These are phyloP conservation scores for Subanguina moxae DNA, from an alignment of 1,140 invertebrate species.

Conservation along the genomic window DNA sequence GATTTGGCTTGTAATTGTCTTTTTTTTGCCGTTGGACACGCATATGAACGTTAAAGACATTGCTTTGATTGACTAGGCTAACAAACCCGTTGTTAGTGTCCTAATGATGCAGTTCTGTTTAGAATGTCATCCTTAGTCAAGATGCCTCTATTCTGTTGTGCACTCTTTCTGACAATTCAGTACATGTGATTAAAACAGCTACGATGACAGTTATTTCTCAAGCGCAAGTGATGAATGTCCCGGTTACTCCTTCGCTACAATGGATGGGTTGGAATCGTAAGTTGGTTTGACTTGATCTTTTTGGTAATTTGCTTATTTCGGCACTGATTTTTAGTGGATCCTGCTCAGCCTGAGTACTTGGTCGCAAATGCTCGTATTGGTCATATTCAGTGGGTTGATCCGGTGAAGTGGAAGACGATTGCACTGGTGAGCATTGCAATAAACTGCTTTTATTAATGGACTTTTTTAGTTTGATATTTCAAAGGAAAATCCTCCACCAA, in stretches of 20 bases:
- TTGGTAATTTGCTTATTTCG: background rate
- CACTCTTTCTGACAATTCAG: constrained; percentile 29
- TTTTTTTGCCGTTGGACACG: too few species aligned
- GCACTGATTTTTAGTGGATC: constrained; percentile 16
- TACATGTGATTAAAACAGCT: constrained; percentile 30
- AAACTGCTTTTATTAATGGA: constrained; percentile 2
- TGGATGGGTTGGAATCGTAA: constrained; percentile 9
- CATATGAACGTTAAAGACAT: too few species aligned
- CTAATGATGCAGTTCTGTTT: too few species aligned
- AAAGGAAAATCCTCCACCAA: constrained; percentile 35
- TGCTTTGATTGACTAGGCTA: too few species aligned
- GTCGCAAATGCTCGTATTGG: constrained; percentile 32
- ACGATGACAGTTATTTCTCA: constrained; percentile 28
- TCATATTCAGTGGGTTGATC: constrained; percentile 40
- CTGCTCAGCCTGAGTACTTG: constrained; percentile 18
- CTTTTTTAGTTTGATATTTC: constrained; percentile 35
- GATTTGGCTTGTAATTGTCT: too few species aligned
- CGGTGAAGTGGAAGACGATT: constrained; percentile 33
- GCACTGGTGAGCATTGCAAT: constrained; percentile 11
- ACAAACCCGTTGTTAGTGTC: too few species aligned
- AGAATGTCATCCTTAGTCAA: constrained; percentile 19
- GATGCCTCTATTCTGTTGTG: constrained; percentile 23
- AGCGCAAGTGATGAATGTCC: constrained; percentile 22
- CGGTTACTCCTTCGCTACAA: background rate
- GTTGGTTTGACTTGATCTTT: background rate